These are phyloP conservation scores for Cololabis saira DNA, from an alignment of 2,113 vertebrate genomes.

Conservation along the genomic window DNA sequence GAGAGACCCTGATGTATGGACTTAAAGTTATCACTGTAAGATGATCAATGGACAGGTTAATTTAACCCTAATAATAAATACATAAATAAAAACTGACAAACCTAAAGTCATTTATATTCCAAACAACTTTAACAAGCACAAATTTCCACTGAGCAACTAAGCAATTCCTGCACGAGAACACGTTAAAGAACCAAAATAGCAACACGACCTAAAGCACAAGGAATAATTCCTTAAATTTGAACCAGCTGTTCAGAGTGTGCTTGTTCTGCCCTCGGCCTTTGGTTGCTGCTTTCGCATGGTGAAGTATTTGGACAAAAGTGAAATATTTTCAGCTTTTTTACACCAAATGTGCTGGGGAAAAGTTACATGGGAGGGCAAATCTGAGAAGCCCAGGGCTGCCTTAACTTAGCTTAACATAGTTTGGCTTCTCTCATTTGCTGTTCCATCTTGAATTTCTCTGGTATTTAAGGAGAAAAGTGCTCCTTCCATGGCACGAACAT, in stretches of 20 bases:
- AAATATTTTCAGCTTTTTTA: slow-evolving; percentile 14
- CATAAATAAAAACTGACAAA: not conserved
- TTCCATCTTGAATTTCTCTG: not conserved
- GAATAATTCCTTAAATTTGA: slow-evolving; percentile 58
- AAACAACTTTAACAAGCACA: slow-evolving; percentile 44
- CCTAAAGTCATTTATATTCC: slow-evolving; percentile 23
- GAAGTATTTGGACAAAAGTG: slow-evolving; percentile 13
- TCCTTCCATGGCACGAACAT: not conserved
- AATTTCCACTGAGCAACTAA: slow-evolving; percentile 24
- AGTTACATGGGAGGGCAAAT: not conserved
- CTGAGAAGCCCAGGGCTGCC: not conserved
- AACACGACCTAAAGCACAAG: slow-evolving; percentile 56
- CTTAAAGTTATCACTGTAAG: not conserved
- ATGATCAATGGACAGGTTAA: not conserved
- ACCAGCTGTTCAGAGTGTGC: slow-evolving; percentile 61
- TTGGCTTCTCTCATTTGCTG: not conserved
- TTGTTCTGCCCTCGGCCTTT: not conserved
- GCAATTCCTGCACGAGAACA: slow-evolving; percentile 34
- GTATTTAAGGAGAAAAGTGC: not conserved
- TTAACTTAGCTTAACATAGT: not conserved
- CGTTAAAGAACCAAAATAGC: slow-evolving; percentile 46
- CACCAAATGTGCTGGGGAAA: not conserved
- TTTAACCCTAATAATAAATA: too few relatives aligned
- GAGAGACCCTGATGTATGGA: slow-evolving; percentile 3
- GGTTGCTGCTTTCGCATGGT: not conserved